Conservation (phyloP, 2,888 invertebrate genomes). For the Dascillus cervinus region DNA sequence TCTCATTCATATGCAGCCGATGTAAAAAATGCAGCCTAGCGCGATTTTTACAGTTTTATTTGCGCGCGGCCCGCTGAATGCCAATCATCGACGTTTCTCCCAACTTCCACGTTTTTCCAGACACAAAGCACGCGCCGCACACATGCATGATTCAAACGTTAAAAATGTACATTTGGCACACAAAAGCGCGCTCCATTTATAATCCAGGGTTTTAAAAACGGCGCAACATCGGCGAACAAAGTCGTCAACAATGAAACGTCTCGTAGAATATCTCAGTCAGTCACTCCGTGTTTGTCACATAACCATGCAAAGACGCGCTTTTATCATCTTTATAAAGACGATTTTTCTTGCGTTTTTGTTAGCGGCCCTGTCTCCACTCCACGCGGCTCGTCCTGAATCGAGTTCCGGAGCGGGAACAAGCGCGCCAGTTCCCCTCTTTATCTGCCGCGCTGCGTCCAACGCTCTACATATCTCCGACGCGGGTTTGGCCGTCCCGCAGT, state of each 20-base stretch:
- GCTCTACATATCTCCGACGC: conserved; percentile 19
- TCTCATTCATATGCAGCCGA: conserved; percentile 43
- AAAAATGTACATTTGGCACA: conserved; percentile 36
- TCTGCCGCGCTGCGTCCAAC: conserved; percentile 21
- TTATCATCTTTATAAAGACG: conserved; percentile 45
- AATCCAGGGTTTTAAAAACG: conserved; percentile 39
- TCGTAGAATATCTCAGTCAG: conserved; percentile 43
- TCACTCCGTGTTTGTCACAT: conserved; percentile 43
- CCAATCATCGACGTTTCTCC: conserved; percentile 31
- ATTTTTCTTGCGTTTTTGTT: conserved; percentile 43
- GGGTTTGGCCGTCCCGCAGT: conserved; percentile 22
- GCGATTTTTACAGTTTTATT: conserved; percentile 39
- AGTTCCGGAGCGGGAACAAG: conserved; percentile 33
- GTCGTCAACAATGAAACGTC: conserved; percentile 42
- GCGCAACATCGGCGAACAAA: conserved; percentile 39
- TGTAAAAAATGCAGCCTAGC: conserved; percentile 40
- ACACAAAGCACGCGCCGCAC: conserved; percentile 34
- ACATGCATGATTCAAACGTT: conserved; percentile 40
- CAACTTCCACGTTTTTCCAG: conserved; percentile 25
- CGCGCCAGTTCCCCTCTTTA: conserved; percentile 25
- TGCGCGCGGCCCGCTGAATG: conserved; percentile 35
- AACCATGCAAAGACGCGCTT: conserved; percentile 44
- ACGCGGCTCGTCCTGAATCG: conserved; percentile 27
- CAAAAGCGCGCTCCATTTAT: conserved; percentile 39
- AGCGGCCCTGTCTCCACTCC: conserved; percentile 38